A percentile compares a stretch with the other conserved stretches of the same genome.
phyloP scores from a whole-genome alignment of 2,888 invertebrate genomes.

The Platypus cylindrus region DNA sequence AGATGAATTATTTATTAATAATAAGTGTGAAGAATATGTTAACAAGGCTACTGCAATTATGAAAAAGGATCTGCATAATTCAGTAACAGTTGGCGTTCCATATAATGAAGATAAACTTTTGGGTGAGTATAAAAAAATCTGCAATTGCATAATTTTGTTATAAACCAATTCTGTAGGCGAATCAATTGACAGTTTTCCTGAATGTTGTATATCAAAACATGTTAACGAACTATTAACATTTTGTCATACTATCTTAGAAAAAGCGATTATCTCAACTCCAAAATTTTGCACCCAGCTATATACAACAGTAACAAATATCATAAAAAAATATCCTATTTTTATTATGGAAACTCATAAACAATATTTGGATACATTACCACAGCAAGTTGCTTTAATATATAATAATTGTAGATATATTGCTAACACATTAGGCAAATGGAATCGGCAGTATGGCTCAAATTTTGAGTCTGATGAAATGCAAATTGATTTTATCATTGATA shows the following conservation, averaged over 20 bases:
- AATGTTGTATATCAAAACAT: constrained; percentile 48
- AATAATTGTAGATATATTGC: constrained; percentile 87
- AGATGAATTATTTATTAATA: constrained; percentile 62
- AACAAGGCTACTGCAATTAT: constrained; percentile 58
- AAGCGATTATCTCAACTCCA: constrained; percentile 49
- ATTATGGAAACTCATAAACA: constrained; percentile 71
- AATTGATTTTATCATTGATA: constrained; percentile 54
- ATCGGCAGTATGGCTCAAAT: constrained; percentile 51
- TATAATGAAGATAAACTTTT: constrained; percentile 36
- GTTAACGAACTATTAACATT: constrained; percentile 51
- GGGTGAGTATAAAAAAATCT: constrained; percentile 22
- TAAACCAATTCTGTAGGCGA: not conserved
- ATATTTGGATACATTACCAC: constrained; percentile 71
- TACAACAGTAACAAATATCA: constrained; percentile 56
- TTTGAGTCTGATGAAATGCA: constrained; percentile 43
- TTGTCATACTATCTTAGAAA: constrained; percentile 50
- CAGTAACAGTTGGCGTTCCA: constrained; percentile 42
- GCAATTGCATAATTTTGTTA: not conserved
- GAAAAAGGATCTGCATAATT: constrained; percentile 68
- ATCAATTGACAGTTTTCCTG: constrained; percentile 33
- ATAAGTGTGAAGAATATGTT: constrained; percentile 59
- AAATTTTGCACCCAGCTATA: constrained; percentile 52
- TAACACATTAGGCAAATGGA: constrained; percentile 55
- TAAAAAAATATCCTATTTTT: constrained; percentile 63
- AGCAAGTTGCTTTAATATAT: constrained; percentile 75